Conservation (phyloP, 2,797 vertebrate genomes). For the Rhinatrema bivittatum region DNA sequence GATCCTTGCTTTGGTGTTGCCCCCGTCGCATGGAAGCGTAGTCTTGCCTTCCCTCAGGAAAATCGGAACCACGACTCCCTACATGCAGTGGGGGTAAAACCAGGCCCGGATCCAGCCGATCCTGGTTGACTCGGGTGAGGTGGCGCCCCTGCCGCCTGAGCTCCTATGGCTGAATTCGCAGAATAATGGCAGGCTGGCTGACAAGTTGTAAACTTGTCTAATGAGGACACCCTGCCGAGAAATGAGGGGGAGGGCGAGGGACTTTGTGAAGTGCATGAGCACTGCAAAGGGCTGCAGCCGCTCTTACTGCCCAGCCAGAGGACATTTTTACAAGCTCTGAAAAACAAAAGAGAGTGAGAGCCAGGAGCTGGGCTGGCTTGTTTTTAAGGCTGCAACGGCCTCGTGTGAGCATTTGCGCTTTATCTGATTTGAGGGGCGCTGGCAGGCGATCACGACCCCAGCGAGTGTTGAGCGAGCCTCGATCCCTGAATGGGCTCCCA, state of each 20-base stretch:
- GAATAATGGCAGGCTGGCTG: background rate
- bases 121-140: no score
- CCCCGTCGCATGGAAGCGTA: no score
- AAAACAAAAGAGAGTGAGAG: no score
- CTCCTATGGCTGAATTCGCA: accelerated
- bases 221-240: accelerated
- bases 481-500: background rate
- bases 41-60: background rate
- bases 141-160: accelerated
- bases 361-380: background rate
- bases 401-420: background rate
- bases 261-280: no score
- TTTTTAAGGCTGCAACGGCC: background rate
- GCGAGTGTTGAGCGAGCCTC: background rate
- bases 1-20: no score
- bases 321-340: background rate
- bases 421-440: no score
- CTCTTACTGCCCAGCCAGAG: background rate
- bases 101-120: no score
- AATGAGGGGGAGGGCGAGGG: accelerated
- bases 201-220: background rate
- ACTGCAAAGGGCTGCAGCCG: background rate
- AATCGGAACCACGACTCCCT: no score
- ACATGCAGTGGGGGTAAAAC: no score
- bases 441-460: no score